Evolutionary conservation across 2,888 invertebrate species (phyloP).

Genomic region (Rhorus exstirpatorius): DNA sequence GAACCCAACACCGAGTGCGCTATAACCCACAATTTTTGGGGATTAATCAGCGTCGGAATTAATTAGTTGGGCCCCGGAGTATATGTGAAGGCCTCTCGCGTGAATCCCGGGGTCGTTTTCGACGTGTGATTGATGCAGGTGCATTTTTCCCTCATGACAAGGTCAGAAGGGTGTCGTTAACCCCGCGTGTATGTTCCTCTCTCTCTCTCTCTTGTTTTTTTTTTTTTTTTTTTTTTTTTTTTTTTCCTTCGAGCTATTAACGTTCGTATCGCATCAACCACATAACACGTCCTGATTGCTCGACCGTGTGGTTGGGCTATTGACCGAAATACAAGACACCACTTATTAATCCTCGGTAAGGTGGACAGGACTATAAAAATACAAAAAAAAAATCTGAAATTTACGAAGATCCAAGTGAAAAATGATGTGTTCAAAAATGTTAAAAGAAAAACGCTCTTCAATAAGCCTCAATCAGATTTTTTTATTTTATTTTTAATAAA

Average conservation of each 20-base stretch:
- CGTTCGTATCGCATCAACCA: background rate
- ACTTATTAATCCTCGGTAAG: no score
- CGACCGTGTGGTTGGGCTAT: conserved; percentile 30
- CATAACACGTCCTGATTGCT: conserved; percentile 37
- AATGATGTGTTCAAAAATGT: no score
- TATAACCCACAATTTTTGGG: conserved; percentile 74
- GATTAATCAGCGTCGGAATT: conserved; percentile 80
- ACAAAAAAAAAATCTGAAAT: no score
- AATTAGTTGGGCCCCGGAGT: conserved; percentile 72
- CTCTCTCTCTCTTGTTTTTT: conserved; percentile 25
- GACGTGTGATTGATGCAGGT: conserved; percentile 73
- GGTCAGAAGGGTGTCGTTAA: conserved; percentile 71
- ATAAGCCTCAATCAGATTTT: no score
- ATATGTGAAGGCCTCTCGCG: conserved; percentile 33
- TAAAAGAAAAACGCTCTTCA: no score
- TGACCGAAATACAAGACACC: conserved; percentile 3
- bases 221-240: conserved; percentile 20
- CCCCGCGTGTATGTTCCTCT: conserved; percentile 42
- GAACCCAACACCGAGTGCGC: background rate
- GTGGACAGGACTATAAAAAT: no score
- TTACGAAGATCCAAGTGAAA: no score
- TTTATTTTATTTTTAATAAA: no score
- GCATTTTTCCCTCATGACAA: conserved; percentile 71
- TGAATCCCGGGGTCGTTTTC: conserved; percentile 54
- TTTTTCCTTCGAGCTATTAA: background rate